phyloP scores from a whole-genome alignment of 2,797 vertebrate genomes.

The Scarus forsteni region DNA sequence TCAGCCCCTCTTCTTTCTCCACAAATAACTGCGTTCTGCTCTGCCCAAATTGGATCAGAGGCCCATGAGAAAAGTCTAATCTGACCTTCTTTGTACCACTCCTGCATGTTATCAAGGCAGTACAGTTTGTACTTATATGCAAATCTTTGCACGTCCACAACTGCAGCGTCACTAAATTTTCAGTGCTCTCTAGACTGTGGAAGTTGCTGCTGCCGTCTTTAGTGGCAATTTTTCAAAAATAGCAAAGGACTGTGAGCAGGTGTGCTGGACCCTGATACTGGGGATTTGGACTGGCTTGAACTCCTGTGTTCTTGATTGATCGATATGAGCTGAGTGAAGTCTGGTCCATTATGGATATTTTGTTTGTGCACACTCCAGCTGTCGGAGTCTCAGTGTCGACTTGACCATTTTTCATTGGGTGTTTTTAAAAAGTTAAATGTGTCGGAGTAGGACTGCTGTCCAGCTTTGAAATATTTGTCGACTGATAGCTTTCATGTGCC shows the following conservation, averaged over 20 bases:
- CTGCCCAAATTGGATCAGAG: conserved; percentile 16
- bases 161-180: conserved; percentile 20
- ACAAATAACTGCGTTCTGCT: conserved; percentile 22
- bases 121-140: conserved; percentile 29
- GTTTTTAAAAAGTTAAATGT: no score
- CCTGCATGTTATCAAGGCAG: conserved; percentile 22
- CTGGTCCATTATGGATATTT: conserved; percentile 11
- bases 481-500: no score
- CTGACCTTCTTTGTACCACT: conserved; percentile 13
- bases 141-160: conserved; percentile 11
- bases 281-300: conserved; percentile 2
- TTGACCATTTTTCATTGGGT: conserved; percentile 11
- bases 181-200: conserved; percentile 3
- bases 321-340: not conserved
- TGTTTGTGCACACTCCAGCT: conserved; percentile 19
- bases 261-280: not conserved
- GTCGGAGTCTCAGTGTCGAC: conserved; percentile 20
- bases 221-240: not conserved
- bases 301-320: conserved; percentile 9
- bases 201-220: not conserved
- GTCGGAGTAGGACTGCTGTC: no score
- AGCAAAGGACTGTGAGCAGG: not conserved
- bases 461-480: no score
- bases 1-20: conserved; percentile 7
- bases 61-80: conserved; percentile 27